Base-by-base conservation (phyloP, 2,797 vertebrate species). In the Enteromius paludinosus region DNA sequence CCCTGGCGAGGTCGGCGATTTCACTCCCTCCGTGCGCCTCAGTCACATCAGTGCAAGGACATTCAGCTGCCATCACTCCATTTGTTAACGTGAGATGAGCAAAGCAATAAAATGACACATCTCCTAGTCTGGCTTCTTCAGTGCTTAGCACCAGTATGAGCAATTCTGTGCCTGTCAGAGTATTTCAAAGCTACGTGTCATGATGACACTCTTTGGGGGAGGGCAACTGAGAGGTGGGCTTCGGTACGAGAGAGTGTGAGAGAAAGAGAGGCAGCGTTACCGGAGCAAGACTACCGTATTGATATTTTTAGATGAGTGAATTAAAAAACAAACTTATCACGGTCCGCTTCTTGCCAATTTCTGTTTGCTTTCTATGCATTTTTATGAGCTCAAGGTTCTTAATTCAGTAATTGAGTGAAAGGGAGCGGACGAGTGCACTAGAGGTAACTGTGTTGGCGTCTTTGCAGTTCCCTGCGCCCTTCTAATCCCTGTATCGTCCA, bases 401-500 rank as follows among this genome's bases (percentile, higher is more conserved):
- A 49, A 18, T 49, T 73, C 80, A 14, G 4, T 62, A 54, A 72
- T 49, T 83, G 75, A 87, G 89, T 86, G 43, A 83, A 69, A 82
- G 85, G 89, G 78, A 71, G 76, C 69, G 86, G 69, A 89, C 41
- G 83, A 93, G 92, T 90, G 88, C 87, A 89, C 87, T 88, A 89
- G 86, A 93, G 90, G 91, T 91, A 90, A 86, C 79, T 73, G 25
- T 83, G 86, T 89, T 87, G 86, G 87, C 56, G 65, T 88, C 64
- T 28, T 84, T 70, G 85, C 85, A 86, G 69, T 88, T 87, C 82
- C 81, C 71, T 81, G 68, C 85, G 75, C 90, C 72, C 82, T 18
- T 85, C 86, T 95, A 95, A 95, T 95, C 94, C 92, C 93, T 85
- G 88, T 90, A 91, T 90, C 91, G 73, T 89, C 92, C 94, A 94